Evolutionary conservation across 2,113 vertebrate species (phyloP), one percentile per base, ranked within the genome.

Genomic region (Urocitellus parryii): DNA sequence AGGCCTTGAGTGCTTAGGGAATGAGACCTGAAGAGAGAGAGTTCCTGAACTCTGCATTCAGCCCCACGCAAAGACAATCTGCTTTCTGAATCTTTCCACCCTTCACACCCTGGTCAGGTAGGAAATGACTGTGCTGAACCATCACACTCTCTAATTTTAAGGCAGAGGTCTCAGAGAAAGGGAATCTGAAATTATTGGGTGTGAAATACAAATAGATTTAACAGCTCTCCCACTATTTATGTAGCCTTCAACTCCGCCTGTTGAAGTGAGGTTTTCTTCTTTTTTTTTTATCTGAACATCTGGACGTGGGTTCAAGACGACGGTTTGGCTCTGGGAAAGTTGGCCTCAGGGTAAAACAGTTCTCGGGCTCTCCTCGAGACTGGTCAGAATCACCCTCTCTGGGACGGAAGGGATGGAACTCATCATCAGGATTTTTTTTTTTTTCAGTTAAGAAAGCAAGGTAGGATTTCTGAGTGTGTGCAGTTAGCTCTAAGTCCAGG

Each of bases 201-300:
- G 98, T 97, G 98, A 98, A 98, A 98, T 93, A 96, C 98, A 98
- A 98, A 98, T 98, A 98, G 97, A 98, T 98, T 98, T 98, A 98
- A 97, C 97, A 97, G 96, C 95, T 98, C 98, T 97, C 90, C 84
- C 94, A 84, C 96, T 98, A 88, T 98, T 98, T 98, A 97, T 97
- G 94, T 95, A 96, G 94, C 68, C 10, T 88, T 98, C 97, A 85
- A 88, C 90, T 86, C 72, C 96, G 97, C 96, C 96, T 94, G 34
- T 22, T 91, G 92, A 81, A 73, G 56, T 20, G 45, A 32, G 6
- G 18, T 25, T 95, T 90, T 90, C 45, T 93, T 76, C 53, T 90
- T 82, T 92, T 88, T 45, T 92, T 88, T 45, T 88, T 80, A 79
- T 96, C 73, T 82, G 32, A 92, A 94, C 86, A 96, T 95, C 91